These are phyloP conservation scores for Limnephilus rhombicus DNA, from an alignment of 2,888 invertebrate species.

Conservation along the genomic window DNA sequence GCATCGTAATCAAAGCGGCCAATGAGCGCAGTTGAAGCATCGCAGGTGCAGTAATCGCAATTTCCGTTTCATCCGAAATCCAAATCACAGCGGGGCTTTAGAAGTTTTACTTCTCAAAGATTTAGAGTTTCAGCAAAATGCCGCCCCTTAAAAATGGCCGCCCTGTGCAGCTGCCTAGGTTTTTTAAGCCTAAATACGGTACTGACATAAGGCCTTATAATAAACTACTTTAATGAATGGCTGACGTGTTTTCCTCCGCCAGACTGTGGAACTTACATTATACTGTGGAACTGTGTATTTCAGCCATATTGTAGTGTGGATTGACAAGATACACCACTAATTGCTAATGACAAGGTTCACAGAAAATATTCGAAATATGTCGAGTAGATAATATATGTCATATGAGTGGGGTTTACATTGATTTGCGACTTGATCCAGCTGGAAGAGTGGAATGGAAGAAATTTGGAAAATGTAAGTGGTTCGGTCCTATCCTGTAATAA, in stretches of 20 bases:
- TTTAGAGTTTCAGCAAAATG: too few relatives aligned
- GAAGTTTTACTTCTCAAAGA: too few relatives aligned
- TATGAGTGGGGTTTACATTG: background rate
- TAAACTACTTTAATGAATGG: conserved; percentile 15
- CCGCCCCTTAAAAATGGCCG: too few relatives aligned
- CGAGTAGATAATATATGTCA: background rate
- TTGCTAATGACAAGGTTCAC: conserved; percentile 46
- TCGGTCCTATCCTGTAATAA: too few relatives aligned
- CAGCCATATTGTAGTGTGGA: conserved; percentile 31
- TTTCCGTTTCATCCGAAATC: too few relatives aligned
- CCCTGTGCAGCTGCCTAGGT: too few relatives aligned
- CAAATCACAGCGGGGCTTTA: too few relatives aligned
- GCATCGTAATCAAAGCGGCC: too few relatives aligned
- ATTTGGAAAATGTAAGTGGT: too few relatives aligned
- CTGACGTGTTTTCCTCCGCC: background rate
- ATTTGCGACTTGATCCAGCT: background rate
- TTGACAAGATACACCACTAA: conserved; percentile 20
- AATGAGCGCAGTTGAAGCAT: too few relatives aligned
- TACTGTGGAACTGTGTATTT: background rate
- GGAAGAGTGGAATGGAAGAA: background rate
- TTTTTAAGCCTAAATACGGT: too few relatives aligned
- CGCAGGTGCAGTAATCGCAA: too few relatives aligned
- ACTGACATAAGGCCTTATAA: background rate
- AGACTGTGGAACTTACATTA: background rate
- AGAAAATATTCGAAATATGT: background rate